Evolutionary conservation across 2,113 vertebrate species (phyloP), one percentile per base, ranked within the genome.

Genomic region (Oncorhynchus mykiss): DNA sequence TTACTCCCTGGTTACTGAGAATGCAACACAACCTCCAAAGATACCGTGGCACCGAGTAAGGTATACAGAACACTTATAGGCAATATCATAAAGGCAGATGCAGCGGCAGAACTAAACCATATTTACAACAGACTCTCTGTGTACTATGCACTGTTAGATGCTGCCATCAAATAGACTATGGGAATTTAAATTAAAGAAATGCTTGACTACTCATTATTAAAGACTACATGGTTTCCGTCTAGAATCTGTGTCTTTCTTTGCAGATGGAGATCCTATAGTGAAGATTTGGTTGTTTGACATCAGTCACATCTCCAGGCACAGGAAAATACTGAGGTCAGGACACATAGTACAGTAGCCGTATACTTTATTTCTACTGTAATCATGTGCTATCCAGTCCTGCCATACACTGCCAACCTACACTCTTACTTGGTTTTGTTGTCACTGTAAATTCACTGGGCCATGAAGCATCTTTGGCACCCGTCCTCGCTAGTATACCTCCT

Each of bases 371-470:
- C 73, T 81, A 72, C 78, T 57, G 67, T 16, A 34, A 89, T 85
- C 74, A 83, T 82, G 69, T 59, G 76, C 79, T 86, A 85, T 88
- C 88, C 62, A 14, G 72, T 84, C 73, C 73, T 54, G 57, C 86
- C 78, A 85, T 73, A 79, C 74, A 68, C 8, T 27, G 71, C 72
- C 73, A 39, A 74, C 74, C 85, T 68, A 51, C 74, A 77, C 82
- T 60, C 4, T 70, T 67, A 75, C 78, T 80, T 76, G 48, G 83
- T 85, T 79, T 83, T 82, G 82, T 80, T 85, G 89, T 85, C 86
- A 83, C 75, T 82, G 83, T 88, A 85, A 88, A 88, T 89, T 78
- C 81, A 81, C 68, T 86, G 82, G 73, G 70, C 82, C 39, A 85
- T 73, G 66, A 78, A 81, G 78, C 27, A 5, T 80, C 39, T 9